Percentiles rank a stretch among this genome's conserved stretches.
Evolutionary conservation across 2,797 vertebrate genomes (phyloP).

Genomic region (Darevskia mixta): DNA sequence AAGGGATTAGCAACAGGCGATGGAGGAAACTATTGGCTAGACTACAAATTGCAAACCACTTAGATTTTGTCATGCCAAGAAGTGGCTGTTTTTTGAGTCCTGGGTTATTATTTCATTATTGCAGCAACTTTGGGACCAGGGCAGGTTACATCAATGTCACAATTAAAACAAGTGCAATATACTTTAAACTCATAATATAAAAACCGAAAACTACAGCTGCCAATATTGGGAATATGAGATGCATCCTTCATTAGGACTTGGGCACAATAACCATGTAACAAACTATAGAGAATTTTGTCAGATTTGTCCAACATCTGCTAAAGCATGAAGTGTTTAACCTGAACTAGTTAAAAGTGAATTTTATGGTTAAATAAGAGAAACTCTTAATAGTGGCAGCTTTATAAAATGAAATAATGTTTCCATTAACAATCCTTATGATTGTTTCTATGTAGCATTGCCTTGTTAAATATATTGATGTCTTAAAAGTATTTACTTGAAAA

Average conservation of each 20-base stretch:
- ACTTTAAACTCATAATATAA: too few relatives aligned
- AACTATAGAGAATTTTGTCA: not conserved
- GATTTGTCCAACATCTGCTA: not conserved
- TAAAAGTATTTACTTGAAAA: not conserved
- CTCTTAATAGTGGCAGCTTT: not conserved
- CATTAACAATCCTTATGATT: slow-evolving; percentile 23
- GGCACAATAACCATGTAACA: not conserved
- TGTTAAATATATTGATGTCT: not conserved
- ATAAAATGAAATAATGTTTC: not conserved
- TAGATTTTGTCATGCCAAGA: not conserved
- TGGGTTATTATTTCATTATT: not conserved
- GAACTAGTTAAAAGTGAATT: not conserved
- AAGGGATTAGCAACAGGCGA: not conserved
- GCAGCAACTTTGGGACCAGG: not conserved
- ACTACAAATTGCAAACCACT: not conserved
- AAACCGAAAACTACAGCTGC: not conserved
- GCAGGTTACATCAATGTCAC: not conserved
- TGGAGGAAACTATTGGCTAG: not conserved
- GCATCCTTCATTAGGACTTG: not conserved
- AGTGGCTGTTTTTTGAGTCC: not conserved
- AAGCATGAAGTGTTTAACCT: not conserved
- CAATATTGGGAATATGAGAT: not conserved
- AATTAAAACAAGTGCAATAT: too few relatives aligned
- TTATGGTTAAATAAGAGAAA: not conserved
- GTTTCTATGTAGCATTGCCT: too few relatives aligned